A percentile compares a stretch with the other conserved stretches of the same genome.
Evolutionary conservation across 2,888 invertebrate genomes (phyloP).

Genomic region (Rotaria socialis): DNA sequence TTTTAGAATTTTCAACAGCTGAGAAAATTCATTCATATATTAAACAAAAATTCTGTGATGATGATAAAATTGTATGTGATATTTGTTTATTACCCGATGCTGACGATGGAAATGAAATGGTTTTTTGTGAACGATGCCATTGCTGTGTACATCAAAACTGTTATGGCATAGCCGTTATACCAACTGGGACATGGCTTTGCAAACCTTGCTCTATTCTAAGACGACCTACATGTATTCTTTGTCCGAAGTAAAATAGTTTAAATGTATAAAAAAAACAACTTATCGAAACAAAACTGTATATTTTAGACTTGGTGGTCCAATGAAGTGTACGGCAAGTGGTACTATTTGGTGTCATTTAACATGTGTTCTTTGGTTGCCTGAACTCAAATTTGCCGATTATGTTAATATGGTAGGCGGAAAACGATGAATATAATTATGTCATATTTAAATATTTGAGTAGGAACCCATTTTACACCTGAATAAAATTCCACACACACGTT

Average conservation of each 20-base stretch:
- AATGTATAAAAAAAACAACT: not conserved
- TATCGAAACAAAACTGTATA: not conserved
- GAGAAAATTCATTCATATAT: conserved; percentile 9
- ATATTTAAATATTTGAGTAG: not conserved
- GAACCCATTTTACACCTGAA: not conserved
- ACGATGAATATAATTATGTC: not conserved
- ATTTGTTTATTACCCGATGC: conserved; percentile 95
- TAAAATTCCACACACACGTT: conserved; percentile 14
- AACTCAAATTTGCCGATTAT: conserved; percentile 91
- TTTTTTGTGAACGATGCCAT: conserved; percentile 98
- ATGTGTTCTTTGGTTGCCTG: conserved; percentile 97
- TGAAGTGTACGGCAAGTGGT: conserved; percentile 65
- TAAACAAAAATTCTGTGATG: conserved; percentile 56
- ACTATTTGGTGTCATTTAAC: conserved; percentile 96
- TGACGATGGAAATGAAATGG: conserved; percentile 97
- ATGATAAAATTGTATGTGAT: conserved; percentile 96
- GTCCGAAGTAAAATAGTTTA: conserved; percentile 65
- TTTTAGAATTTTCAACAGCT: conserved; percentile 18
- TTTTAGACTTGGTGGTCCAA: conserved; percentile 32
- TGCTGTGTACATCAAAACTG: conserved; percentile 93
- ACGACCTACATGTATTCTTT: conserved; percentile 84
- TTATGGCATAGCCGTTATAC: conserved; percentile 92
- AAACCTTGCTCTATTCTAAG: conserved; percentile 81
- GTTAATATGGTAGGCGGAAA: conserved; percentile 89
- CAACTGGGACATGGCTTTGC: conserved; percentile 88